Evolutionary conservation across 2,888 invertebrate species (phyloP).

Genomic region (Eurois occulta): DNA sequence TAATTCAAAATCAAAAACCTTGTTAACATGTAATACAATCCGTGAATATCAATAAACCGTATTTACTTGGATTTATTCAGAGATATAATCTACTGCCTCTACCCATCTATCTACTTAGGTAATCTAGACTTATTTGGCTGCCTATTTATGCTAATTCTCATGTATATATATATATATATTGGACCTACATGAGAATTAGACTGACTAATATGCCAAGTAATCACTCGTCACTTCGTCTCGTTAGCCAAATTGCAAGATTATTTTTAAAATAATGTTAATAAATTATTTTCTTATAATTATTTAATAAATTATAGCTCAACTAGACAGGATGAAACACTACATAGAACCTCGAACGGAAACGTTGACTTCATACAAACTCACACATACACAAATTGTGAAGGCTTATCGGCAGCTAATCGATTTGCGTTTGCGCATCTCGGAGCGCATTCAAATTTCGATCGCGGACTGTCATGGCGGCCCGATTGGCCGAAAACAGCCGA

Average conservation of each 20-base stretch:
- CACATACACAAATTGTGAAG: constrained; percentile 63
- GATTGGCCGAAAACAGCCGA: constrained; percentile 78
- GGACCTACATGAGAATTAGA: no score
- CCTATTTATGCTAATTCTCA: background rate
- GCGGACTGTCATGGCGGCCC: constrained; percentile 85
- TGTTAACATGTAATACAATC: constrained; percentile 52
- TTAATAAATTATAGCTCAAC: constrained; percentile 61
- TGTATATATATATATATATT: background rate
- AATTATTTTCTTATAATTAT: constrained; percentile 63
- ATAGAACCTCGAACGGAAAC: constrained; percentile 82
- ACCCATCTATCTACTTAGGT: constrained; percentile 9
- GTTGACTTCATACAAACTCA: constrained; percentile 74
- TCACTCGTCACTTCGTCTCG: constrained; percentile 19
- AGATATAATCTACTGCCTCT: constrained; percentile 18
- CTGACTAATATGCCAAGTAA: constrained; percentile 4
- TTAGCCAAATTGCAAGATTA: constrained; percentile 41
- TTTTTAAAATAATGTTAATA: constrained; percentile 60
- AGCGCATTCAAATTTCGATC: constrained; percentile 89
- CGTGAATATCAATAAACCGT: constrained; percentile 43
- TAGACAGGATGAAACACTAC: constrained; percentile 76
- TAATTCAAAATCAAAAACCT: constrained; percentile 31
- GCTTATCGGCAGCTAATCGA: constrained; percentile 87
- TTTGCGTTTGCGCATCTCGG: constrained; percentile 86
- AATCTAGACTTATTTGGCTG: constrained; percentile 25
- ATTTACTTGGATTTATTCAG: constrained; percentile 47